These are phyloP conservation scores for Drosophila melanocephala DNA, from an alignment of 2,888 invertebrate genomes.

Conservation along the genomic window DNA sequence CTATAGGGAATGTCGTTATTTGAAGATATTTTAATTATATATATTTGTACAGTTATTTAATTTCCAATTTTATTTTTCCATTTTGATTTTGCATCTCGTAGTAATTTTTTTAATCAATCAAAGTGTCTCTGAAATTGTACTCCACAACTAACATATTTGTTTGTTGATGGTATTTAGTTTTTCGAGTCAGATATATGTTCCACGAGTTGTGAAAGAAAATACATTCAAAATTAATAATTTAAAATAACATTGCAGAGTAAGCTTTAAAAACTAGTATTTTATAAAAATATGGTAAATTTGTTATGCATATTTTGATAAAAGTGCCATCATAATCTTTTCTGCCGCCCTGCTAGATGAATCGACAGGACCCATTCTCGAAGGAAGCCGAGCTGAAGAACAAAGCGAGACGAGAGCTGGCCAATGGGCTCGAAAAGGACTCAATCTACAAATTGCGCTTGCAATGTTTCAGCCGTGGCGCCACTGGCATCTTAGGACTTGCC, in stretches of 20 bases:
- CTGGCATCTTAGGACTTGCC: conserved; percentile 94
- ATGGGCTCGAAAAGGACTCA: conserved; percentile 89
- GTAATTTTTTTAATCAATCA: neutral
- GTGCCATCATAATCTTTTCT: neutral
- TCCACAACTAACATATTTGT: neutral
- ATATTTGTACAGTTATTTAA: neutral
- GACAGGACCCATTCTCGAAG: conserved; percentile 84
- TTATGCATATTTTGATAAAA: neutral
- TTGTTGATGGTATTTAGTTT: neutral
- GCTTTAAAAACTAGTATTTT: neutral
- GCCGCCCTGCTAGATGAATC: conserved; percentile 63
- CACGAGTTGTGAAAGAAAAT: neutral
- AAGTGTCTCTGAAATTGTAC: neutral
- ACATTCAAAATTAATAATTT: neutral
- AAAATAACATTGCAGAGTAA: neutral
- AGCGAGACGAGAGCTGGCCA: conserved; percentile 89
- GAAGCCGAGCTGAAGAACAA: conserved; percentile 93
- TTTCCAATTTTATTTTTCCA: neutral
- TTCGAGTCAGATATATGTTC: neutral
- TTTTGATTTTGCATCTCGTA: neutral
- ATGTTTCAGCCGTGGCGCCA: conserved; percentile 94
- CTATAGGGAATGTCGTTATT: neutral
- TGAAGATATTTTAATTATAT: neutral
- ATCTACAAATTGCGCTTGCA: conserved; percentile 93
- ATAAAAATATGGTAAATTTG: neutral